Base-by-base conservation (phyloP, 2,797 vertebrate species). In the Sparidentex hasta region DNA sequence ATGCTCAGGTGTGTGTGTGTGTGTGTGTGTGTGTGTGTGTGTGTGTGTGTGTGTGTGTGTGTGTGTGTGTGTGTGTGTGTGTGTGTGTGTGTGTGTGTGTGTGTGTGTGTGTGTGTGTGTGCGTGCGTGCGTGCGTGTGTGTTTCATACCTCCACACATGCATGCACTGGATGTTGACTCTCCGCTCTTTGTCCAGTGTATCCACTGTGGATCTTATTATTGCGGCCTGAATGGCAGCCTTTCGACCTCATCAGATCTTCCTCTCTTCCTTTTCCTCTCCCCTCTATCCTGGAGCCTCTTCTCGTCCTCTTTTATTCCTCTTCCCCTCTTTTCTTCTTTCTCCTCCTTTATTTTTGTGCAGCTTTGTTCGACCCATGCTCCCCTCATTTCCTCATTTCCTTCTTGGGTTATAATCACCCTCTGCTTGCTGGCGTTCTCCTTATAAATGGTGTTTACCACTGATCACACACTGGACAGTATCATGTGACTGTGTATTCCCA, bases 181-280 rank as follows among this genome's bases (percentile, higher is more conserved):
- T 65, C 73, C 73, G 55, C 50, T 82, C 90, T 46, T 90, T 94
- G 89, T 92, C 72, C 81, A n/a, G 58, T 75, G 51, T 90, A 88
- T 92, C 85, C 82, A 79, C 62, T 43, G 51, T 82, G 75, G 83
- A 90, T 93, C 85, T 86, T 66, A 87, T 88, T 85, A 90, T 89
- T 80, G 74, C 54, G 13, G 71, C 4, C 69, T 94, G 82, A 92
- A 94, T 90, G 85, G 81, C 79, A 63, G 70, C 58, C 59, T 56
- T 73, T 68, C 78, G 65, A 79, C 81, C 73, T 75, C 87, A 84
- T 89, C 83, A 83, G 87, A 88, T 92, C 85, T 81, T 81, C 74
- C 88, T 85, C 84, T 83, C 71, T 74, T 79, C 65, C 72, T 84
- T 88, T 88, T 74, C 59, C 63, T 71, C 59, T 84, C 59, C 74